Conservation (phyloP, 2,113 vertebrate species). For the Trinectes maculatus region DNA sequence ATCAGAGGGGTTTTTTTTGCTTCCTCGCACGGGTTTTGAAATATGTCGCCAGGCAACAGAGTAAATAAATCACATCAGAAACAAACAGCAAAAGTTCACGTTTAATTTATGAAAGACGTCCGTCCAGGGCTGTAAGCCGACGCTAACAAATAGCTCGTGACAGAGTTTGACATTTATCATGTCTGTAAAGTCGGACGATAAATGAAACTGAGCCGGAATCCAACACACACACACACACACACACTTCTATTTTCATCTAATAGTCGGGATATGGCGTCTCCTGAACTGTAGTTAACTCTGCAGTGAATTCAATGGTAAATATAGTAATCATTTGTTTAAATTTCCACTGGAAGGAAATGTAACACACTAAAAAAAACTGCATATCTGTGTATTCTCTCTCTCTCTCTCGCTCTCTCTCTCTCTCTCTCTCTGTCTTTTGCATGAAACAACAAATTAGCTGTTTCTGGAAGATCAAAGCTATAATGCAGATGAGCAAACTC, state of each 20-base stretch:
- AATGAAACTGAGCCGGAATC: conserved; percentile 3
- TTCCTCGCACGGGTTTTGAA: conserved; percentile 41
- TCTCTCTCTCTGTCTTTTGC: background rate
- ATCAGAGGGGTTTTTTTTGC: conserved; percentile 7
- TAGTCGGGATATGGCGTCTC: too few relatives aligned
- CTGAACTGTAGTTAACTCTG: background rate
- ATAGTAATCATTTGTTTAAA: background rate
- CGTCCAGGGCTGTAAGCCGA: conserved; percentile 14
- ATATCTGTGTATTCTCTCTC: conserved; percentile 1
- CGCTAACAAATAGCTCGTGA: conserved; percentile 15
- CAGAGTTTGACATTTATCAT: conserved; percentile 1
- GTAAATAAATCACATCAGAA: conserved; percentile 23
- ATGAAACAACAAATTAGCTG: conserved; percentile 18
- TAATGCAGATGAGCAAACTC: background rate
- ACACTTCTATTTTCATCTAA: too few relatives aligned
- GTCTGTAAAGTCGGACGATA: conserved; percentile 1
- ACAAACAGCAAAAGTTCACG: conserved; percentile 42
- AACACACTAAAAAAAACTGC: background rate
- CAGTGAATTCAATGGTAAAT: too few relatives aligned
- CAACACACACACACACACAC: background rate
- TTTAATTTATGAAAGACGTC: conserved; percentile 60
- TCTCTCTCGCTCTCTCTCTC: background rate
- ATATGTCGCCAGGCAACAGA: conserved; percentile 20
- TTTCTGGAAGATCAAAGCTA: conserved; percentile 23
- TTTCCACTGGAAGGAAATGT: background rate